Conservation (phyloP, 2,888 invertebrate genomes). For the Homarus gammarus region DNA sequence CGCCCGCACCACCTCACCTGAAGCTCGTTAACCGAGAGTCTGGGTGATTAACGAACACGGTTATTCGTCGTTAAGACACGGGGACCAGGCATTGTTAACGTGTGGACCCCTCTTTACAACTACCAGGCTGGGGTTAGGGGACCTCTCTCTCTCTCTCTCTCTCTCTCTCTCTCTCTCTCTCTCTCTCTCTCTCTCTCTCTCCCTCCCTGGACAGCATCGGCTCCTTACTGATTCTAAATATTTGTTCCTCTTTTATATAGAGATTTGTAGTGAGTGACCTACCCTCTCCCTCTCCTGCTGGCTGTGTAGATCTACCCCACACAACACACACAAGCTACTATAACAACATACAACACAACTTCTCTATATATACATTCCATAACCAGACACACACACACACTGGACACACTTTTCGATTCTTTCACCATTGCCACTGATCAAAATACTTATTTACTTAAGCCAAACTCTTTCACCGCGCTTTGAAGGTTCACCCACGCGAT, state of each 20-base stretch:
- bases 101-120: constrained; percentile 21
- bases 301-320: neutral
- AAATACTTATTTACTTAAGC: constrained; percentile 53
- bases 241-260: neutral
- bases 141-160: neutral
- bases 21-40: constrained; percentile 52
- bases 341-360: neutral
- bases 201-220: neutral
- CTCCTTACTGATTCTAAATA: constrained; percentile 16
- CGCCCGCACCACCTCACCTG: constrained; percentile 42
- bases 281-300: too few species aligned
- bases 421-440: constrained; percentile 43
- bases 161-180: constrained; percentile 16
- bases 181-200: constrained; percentile 20
- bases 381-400: constrained; percentile 16
- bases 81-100: constrained; percentile 56
- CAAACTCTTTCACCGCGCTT: constrained; percentile 39
- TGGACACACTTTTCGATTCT: constrained; percentile 38
- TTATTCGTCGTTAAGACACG: constrained; percentile 60
- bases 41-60: constrained; percentile 50
- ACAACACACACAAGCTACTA: neutral
- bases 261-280: neutral
- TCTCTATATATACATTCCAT: constrained; percentile 40
- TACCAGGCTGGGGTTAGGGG: neutral
- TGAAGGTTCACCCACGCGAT: constrained; percentile 21